Evolutionary conservation across 1,140 invertebrate species (phyloP).

Genomic region (Rhynchophorus ferrugineus): DNA sequence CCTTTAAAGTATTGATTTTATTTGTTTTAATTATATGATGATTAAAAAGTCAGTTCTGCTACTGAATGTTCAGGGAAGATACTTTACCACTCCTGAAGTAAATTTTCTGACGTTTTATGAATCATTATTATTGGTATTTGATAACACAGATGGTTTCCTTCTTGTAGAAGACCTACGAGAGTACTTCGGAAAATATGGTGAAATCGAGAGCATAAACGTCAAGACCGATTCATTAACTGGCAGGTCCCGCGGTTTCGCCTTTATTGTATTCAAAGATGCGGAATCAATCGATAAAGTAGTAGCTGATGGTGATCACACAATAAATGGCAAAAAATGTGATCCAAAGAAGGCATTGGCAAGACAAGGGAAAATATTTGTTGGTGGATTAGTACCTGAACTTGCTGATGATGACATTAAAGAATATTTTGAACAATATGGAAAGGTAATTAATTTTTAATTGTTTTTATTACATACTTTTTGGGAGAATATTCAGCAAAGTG

Average conservation of each 20-base stretch:
- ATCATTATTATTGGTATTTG: neutral
- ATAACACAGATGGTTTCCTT: slow-evolving; percentile 15
- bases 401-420: slow-evolving; percentile 87
- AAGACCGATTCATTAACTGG: slow-evolving; percentile 88
- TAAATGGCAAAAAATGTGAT: slow-evolving; percentile 90
- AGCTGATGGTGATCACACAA: slow-evolving; percentile 75
- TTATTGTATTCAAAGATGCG: slow-evolving; percentile 85
- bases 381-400: slow-evolving; percentile 81
- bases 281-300: slow-evolving; percentile 88
- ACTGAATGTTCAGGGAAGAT: slow-evolving; percentile 24
- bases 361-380: slow-evolving; percentile 92
- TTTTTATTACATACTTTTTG: neutral
- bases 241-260: slow-evolving; percentile 85
- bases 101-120: neutral
- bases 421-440: slow-evolving; percentile 86
- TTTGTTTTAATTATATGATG: too few relatives aligned
- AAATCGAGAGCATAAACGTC: slow-evolving; percentile 89
- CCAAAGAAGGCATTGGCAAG: slow-evolving; percentile 91
- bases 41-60: slow-evolving; percentile 29
- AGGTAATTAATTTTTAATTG: slow-evolving; percentile 57
- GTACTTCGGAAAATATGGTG: slow-evolving; percentile 82
- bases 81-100: slow-evolving; percentile 21
- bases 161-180: slow-evolving; percentile 87
- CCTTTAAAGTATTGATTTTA: too few relatives aligned
- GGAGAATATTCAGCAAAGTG: too few relatives aligned